Percentiles rank a stretch among this genome's conserved stretches.
These are phyloP conservation scores for Nasonia giraulti DNA, from an alignment of 1,140 invertebrate species.

Conservation along the genomic window DNA sequence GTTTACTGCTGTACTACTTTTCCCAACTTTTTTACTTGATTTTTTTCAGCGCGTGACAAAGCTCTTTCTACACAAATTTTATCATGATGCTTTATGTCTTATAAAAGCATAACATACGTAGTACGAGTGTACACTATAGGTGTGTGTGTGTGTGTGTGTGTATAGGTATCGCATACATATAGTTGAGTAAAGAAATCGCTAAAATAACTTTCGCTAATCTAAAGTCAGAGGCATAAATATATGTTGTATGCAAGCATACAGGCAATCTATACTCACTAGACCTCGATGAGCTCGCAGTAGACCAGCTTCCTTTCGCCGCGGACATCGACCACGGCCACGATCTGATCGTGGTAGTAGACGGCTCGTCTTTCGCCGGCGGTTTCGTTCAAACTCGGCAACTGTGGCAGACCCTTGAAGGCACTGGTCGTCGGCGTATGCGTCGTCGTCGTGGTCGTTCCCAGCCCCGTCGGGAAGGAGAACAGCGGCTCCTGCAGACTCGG, in stretches of 20 bases:
- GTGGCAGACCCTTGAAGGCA: constrained; percentile 57
- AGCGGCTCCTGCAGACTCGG: constrained; percentile 56
- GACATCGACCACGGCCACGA: constrained; percentile 84
- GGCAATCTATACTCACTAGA: constrained; percentile 80
- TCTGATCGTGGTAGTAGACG: constrained; percentile 86
- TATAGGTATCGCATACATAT: no score
- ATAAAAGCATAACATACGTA: no score
- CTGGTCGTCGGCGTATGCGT: neutral
- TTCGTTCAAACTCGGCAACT: constrained; percentile 35
- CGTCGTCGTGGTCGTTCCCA: neutral
- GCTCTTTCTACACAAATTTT: no score
- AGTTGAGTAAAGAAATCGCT: neutral
- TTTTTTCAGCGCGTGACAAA: no score
- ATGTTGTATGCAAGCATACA: neutral
- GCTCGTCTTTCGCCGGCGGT: constrained; percentile 52
- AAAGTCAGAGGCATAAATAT: neutral
- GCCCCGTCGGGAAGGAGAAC: neutral
- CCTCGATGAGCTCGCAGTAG: constrained; percentile 89
- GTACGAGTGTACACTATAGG: no score
- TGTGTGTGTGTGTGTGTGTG: no score
- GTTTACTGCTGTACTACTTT: no score
- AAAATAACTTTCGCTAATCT: constrained; percentile 23
- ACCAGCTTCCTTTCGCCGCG: constrained; percentile 79
- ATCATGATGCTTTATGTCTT: no score
- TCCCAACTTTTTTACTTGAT: no score